phyloP scores from a whole-genome alignment of 2,888 invertebrate species.

The Nomada flava region DNA sequence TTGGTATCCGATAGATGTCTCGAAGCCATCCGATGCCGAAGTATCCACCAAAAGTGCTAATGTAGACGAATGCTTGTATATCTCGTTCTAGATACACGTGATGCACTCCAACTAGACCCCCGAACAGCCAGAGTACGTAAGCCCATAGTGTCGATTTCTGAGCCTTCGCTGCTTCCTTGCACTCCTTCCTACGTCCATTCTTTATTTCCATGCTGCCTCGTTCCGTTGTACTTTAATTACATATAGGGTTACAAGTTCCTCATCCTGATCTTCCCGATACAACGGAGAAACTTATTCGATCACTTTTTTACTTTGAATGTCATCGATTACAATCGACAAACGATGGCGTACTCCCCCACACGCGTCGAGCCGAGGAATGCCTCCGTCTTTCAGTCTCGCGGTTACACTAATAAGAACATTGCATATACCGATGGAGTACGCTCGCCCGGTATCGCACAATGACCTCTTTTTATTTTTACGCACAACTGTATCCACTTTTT shows the following conservation, averaged over 20 bases:
- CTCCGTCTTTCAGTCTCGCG: neutral
- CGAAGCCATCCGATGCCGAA: constrained; percentile 94
- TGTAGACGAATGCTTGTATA: constrained; percentile 95
- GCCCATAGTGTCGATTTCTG: constrained; percentile 87
- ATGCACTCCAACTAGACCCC: constrained; percentile 95
- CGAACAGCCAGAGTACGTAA: constrained; percentile 94
- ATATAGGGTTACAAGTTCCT: neutral
- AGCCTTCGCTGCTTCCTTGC: constrained; percentile 12
- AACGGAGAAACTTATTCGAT: neutral
- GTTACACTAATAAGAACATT: neutral
- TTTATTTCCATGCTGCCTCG: neutral
- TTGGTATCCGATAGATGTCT: constrained; percentile 93
- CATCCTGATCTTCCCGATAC: neutral
- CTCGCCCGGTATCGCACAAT: neutral
- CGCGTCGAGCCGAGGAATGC: neutral
- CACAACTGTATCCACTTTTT: no score
- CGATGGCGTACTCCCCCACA: neutral
- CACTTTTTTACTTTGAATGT: neutral
- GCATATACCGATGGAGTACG: neutral
- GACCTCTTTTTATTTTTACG: neutral
- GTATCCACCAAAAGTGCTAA: constrained; percentile 94
- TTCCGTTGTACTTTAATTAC: neutral
- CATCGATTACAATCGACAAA: neutral
- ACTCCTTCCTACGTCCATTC: constrained; percentile 14
- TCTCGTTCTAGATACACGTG: constrained; percentile 96